Evolutionary conservation across 2,113 vertebrate species (phyloP).

Genomic region (Myrmecophaga tridactyla): DNA sequence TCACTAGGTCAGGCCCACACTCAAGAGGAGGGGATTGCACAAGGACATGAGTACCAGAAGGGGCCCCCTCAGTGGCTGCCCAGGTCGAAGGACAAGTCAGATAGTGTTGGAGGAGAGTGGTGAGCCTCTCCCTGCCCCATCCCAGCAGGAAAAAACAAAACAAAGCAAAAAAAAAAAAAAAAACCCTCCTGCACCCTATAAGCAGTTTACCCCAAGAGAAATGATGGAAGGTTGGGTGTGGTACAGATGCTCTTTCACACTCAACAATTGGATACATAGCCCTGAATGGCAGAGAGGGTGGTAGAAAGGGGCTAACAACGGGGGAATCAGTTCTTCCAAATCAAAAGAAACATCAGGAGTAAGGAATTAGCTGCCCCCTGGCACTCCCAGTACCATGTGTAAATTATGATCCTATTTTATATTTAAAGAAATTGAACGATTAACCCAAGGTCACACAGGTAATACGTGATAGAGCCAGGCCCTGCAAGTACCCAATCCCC

Average conservation of each 20-base stretch:
- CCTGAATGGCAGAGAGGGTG: not conserved
- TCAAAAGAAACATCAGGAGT: not conserved
- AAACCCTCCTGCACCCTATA: not conserved
- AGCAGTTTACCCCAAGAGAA: not conserved
- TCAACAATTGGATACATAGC: not conserved
- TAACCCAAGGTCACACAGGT: not conserved
- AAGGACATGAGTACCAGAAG: no score
- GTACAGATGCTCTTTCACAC: not conserved
- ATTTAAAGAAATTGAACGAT: not conserved
- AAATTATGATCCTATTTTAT: not conserved
- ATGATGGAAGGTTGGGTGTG: not conserved
- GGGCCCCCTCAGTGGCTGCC: not conserved
- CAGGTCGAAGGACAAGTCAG: not conserved
- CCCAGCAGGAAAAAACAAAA: not conserved
- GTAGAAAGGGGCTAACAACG: not conserved
- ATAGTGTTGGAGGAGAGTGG: fast-evolving
- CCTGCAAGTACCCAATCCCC: not conserved
- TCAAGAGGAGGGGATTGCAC: no score
- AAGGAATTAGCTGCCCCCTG: not conserved
- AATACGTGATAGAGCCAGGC: not conserved
- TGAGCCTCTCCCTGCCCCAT: no score
- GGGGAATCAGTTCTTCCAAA: not conserved
- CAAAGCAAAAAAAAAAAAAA: not conserved
- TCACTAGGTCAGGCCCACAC: not conserved
- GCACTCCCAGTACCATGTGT: not conserved